phyloP scores from a whole-genome alignment of 2,113 vertebrate genomes.

The Upupa epops region DNA sequence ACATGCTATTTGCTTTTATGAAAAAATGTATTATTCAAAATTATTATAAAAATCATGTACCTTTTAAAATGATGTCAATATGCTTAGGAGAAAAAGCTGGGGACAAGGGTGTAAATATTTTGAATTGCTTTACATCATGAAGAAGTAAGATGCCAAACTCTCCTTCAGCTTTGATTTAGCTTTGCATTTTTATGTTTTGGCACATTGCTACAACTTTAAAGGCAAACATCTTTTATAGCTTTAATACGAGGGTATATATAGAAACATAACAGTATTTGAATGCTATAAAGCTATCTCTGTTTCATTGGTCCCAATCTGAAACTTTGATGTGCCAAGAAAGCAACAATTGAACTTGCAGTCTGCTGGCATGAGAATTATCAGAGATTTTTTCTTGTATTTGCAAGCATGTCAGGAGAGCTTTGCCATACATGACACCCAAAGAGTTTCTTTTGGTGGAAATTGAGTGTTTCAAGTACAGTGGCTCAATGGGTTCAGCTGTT shows the following conservation, averaged over 20 bases:
- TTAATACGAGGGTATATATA: neutral
- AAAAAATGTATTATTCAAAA: neutral
- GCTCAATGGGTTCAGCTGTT: neutral
- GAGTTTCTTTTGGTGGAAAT: conserved; percentile 19
- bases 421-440: conserved; percentile 54
- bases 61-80: neutral
- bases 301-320: neutral
- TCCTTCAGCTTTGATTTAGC: conserved; percentile 16
- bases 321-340: neutral
- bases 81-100: neutral
- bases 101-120: neutral
- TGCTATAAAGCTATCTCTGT: conserved; percentile 38
- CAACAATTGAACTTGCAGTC: neutral
- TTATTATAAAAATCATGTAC: neutral
- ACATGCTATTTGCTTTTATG: neutral
- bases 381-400: conserved; percentile 39
- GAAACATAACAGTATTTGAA: neutral
- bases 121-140: neutral
- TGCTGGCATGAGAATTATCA: neutral
- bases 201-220: neutral
- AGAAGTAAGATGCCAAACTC: neutral
- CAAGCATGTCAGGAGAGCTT: conserved; percentile 14
- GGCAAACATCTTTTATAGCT: neutral
- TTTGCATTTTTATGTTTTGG: neutral
- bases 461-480: conserved; percentile 9